A percentile compares a stretch with the other conserved stretches of the same genome.
Evolutionary conservation across 2,113 vertebrate species (phyloP).

Genomic region (Acinonyx jubatus): DNA sequence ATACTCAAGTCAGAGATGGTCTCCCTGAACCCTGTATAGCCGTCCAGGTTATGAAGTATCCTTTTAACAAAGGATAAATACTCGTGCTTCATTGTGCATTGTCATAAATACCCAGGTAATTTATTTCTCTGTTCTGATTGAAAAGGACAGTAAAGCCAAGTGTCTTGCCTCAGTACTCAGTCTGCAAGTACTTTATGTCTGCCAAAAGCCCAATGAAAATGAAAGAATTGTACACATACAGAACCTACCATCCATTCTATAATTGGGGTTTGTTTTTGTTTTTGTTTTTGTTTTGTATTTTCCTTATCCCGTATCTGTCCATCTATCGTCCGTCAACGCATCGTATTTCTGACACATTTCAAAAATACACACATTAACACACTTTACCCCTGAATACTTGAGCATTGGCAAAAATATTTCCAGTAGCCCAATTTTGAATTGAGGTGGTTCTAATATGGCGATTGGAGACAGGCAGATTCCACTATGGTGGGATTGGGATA

Average conservation of each 20-base stretch:
- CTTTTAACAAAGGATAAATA: background rate
- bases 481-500: background rate
- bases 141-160: background rate
- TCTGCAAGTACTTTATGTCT: background rate
- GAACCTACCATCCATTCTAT: background rate
- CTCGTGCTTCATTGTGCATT: background rate
- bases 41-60: background rate
- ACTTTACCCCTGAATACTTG: background rate
- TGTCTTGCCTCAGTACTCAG: background rate
- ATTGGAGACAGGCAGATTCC: background rate
- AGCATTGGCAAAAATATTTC: rapidly evolving
- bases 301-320: background rate
- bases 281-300: background rate
- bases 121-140: background rate
- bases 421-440: rapidly evolving
- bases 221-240: background rate
- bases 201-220: background rate
- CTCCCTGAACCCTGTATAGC: background rate
- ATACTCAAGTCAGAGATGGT: background rate
- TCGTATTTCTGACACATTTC: background rate
- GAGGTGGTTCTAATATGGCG: background rate
- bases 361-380: background rate
- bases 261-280: background rate
- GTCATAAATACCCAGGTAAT: background rate
- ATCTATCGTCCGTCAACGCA: background rate